Conservation (phyloP, 2,888 invertebrate genomes). For the Baccha elongata region DNA sequence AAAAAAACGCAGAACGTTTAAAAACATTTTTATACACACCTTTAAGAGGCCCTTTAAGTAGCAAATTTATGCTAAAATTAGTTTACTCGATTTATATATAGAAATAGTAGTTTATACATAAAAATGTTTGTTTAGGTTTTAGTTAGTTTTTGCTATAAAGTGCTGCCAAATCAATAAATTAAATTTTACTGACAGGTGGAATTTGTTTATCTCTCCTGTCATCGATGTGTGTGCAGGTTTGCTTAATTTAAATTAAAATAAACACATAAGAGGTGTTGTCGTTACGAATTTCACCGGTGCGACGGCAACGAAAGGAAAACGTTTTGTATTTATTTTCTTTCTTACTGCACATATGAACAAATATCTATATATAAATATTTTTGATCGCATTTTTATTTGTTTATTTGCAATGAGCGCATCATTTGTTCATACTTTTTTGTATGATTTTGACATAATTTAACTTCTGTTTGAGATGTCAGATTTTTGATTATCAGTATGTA, state of each 20-base stretch:
- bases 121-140: conserved; percentile 37
- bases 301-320: conserved; percentile 10
- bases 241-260: conserved; percentile 49
- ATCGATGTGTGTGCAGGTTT: conserved; percentile 34
- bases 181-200: conserved; percentile 56
- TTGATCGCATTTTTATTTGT: conserved; percentile 27
- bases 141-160: conserved; percentile 8
- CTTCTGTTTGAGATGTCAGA: conserved; percentile 44
- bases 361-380: conserved; percentile 48
- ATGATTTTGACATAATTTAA: conserved; percentile 22
- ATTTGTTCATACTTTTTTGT: conserved; percentile 10
- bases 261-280: conserved; percentile 18
- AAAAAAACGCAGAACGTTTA: conserved; percentile 49
- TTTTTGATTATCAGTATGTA: not conserved
- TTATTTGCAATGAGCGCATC: conserved; percentile 29
- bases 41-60: conserved; percentile 24
- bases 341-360: conserved; percentile 21
- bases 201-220: conserved; percentile 61
- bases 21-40: conserved; percentile 44
- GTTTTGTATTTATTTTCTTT: not conserved
- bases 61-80: conserved; percentile 31
- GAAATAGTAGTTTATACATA: conserved; percentile 5
- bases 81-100: conserved; percentile 20
- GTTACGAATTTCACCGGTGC: conserved; percentile 1
- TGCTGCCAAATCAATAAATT: conserved; percentile 64